Evolutionary conservation across 2,888 invertebrate genomes (phyloP), one percentile per base, ranked within the genome.

Genomic region (Dendrolimus houi): DNA sequence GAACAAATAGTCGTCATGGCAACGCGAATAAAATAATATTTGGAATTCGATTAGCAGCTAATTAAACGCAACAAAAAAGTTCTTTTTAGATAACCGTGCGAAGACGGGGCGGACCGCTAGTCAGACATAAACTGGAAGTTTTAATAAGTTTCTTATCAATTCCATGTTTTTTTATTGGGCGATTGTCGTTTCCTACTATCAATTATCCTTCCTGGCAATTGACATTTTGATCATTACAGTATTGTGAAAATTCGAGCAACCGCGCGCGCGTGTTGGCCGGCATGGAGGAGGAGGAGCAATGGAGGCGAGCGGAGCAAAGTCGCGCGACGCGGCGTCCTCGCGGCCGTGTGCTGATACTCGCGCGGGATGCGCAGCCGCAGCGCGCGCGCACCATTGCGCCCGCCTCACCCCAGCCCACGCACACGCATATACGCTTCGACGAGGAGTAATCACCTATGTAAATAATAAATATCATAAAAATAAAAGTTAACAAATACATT

Each of bases 261-360:
- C 63, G 61, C 2, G 75, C 79, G 1, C 74, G 72, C 1, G 77
- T 93, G 10, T 68, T 94, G 58, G 67, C 83, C 64, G 95, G 94
- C 1, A 91, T 93, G 1, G 95, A 94, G 62, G 97, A 97, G 76
- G 85, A 91, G 52, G 83, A 87, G 29, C 98, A 98, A 82, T 98
- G 97, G 97, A 82, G 93, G 14, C 95, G 95, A 73, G 95, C 97
- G 52, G 87, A 92, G 64, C 81, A 83, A 10, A 83, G 81, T 41
- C 76, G 82, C n/a, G 60, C 66, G 0, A 78, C 77, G 54, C 77
- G 82, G 0, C 93, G 93, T 53, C 89, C 91, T 70, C 87, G 94
- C 59, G 76, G 76, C 0, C 74, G 77, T 54, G 60, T 59, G 53
- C 60, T 72, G 40, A 55, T 75, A 57, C 69, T 75, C 55, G 62